Percentiles rank a stretch among this genome's conserved stretches.
These are phyloP conservation scores for Drosophila ogumai DNA, from an alignment of 1,140 invertebrate genomes.

Conservation along the genomic window DNA sequence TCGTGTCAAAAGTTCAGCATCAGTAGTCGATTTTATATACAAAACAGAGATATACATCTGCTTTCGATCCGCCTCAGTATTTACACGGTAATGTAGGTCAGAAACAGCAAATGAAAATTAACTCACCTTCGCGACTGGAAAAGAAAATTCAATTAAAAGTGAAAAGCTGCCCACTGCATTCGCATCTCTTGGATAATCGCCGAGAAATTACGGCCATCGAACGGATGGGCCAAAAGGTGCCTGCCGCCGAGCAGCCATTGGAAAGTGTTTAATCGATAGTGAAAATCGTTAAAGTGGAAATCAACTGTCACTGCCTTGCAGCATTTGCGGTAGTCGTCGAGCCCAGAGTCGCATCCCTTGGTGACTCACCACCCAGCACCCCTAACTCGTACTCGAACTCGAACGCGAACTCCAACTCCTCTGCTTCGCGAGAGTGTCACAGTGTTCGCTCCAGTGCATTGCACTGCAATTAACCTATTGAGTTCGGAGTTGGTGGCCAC, in stretches of 20 bases:
- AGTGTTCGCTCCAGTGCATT: slow-evolving; percentile 50
- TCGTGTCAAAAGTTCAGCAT: slow-evolving; percentile 47
- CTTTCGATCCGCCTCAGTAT: slow-evolving; percentile 51
- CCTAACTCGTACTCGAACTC: slow-evolving; percentile 15
- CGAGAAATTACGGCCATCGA: slow-evolving; percentile 39
- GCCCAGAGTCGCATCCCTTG: slow-evolving; percentile 14
- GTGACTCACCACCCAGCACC: slow-evolving; percentile 30
- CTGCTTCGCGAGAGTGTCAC: not conserved
- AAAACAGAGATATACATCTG: slow-evolving; percentile 39
- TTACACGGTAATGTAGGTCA: slow-evolving; percentile 71
- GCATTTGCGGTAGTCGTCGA: slow-evolving; percentile 32
- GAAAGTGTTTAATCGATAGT: slow-evolving; percentile 79
- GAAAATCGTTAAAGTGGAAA: slow-evolving; percentile 62
- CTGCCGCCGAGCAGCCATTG: slow-evolving; percentile 35
- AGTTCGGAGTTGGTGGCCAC: slow-evolving; percentile 19
- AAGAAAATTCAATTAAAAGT: slow-evolving; percentile 61
- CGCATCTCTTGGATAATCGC: slow-evolving; percentile 40
- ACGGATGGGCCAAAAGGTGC: slow-evolving; percentile 47
- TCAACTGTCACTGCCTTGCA: slow-evolving; percentile 43
- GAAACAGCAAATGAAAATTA: slow-evolving; percentile 47
- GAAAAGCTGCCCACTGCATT: slow-evolving; percentile 39
- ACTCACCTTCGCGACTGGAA: slow-evolving; percentile 26
- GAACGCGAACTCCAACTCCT: slow-evolving; percentile 1
- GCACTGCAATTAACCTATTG: slow-evolving; percentile 70
- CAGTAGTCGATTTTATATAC: slow-evolving; percentile 3